Evolutionary conservation across 2,797 vertebrate species (phyloP), one percentile per base, ranked within the genome.

Genomic region (Holocentrus rufus): DNA sequence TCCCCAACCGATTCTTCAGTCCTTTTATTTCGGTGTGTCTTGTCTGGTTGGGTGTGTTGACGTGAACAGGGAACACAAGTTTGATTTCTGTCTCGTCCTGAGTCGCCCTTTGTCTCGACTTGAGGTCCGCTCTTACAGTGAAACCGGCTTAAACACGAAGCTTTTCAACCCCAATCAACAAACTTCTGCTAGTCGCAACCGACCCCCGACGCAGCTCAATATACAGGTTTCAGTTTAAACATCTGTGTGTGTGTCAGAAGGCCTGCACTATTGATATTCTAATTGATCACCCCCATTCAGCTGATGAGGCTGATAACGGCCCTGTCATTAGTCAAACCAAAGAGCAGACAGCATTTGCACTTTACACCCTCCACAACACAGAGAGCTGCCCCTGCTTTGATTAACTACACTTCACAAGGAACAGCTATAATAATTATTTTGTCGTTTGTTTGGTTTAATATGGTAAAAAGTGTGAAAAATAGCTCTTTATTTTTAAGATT

Each of bases 231-330:
- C 78, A 87, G 67, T 75, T 81, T 47, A 82, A 85, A 86, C 81
- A 83, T 84, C 70, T 85, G 31, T 54, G 18, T 66, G 31, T 76
- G 72, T 72, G 75, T 65, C 42, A 31, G 65, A 60, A 7, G 42
- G 7, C 52, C 58, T 64, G 65, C 15, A 0, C 88, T 63, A 90
- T 92, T 93, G 84, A 89, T 88, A 92, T 92, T 91, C 27, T 84
- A 92, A 90, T 91, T 59, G 61, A 30, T 82, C 65, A 60, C 64
- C 85, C 86, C 82, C 14, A 6, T 36, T 65, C 27, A 71, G 11
- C 74, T 86, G 79, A 88, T 84, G 65, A 83, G 49, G 11, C 72
- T 77, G 86, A 82, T 89, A 86, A 86, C 31, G 13, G 53, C 69
- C 67, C 47, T 76, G 66, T 85, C 65, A 69, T 71, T 77, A 78